Evolutionary conservation across 2,797 vertebrate genomes (phyloP).

Genomic region (Acanthurus lineatus): DNA sequence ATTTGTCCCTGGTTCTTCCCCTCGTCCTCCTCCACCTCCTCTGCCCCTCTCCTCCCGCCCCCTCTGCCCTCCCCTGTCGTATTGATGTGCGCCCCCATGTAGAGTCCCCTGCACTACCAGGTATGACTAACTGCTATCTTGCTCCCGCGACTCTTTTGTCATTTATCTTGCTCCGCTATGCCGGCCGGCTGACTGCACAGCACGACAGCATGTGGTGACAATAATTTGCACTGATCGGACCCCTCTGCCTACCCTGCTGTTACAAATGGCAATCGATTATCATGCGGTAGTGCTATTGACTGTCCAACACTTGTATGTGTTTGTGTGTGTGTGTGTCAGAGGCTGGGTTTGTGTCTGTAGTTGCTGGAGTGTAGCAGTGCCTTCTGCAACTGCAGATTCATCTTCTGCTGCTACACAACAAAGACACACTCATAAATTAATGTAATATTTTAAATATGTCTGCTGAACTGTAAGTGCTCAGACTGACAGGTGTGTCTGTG

Average conservation of each 20-base stretch:
- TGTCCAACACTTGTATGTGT: slow-evolving; percentile 76
- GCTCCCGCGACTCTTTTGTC: slow-evolving; percentile 83
- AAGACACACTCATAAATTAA: slow-evolving; percentile 15
- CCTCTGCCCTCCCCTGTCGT: slow-evolving; percentile 46
- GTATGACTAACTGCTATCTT: slow-evolving; percentile 88
- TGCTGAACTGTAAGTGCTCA: slow-evolving; percentile 23
- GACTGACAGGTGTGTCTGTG: neutral
- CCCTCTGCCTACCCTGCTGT: slow-evolving; percentile 91
- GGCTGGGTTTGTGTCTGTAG: slow-evolving; percentile 43
- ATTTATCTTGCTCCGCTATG: slow-evolving; percentile 86
- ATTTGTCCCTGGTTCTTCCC: slow-evolving; percentile 41
- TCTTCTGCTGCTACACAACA: slow-evolving; percentile 37
- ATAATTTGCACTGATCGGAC: slow-evolving; percentile 96
- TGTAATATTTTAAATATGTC: slow-evolving; percentile 30
- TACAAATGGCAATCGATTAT: slow-evolving; percentile 98
- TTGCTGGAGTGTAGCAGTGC: slow-evolving; percentile 43
- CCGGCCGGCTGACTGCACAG: slow-evolving; percentile 87
- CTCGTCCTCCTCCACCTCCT: slow-evolving; percentile 22
- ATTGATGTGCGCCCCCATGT: slow-evolving; percentile 77
- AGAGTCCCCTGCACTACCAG: slow-evolving; percentile 81
- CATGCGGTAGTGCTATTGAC: slow-evolving; percentile 93
- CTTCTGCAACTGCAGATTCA: slow-evolving; percentile 44
- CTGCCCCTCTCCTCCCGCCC: neutral
- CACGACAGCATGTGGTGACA: slow-evolving; percentile 88
- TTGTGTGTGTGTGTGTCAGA: slow-evolving; percentile 42